Evolutionary conservation across 2,888 invertebrate genomes (phyloP).

Genomic region (Cephonodes hylas): DNA sequence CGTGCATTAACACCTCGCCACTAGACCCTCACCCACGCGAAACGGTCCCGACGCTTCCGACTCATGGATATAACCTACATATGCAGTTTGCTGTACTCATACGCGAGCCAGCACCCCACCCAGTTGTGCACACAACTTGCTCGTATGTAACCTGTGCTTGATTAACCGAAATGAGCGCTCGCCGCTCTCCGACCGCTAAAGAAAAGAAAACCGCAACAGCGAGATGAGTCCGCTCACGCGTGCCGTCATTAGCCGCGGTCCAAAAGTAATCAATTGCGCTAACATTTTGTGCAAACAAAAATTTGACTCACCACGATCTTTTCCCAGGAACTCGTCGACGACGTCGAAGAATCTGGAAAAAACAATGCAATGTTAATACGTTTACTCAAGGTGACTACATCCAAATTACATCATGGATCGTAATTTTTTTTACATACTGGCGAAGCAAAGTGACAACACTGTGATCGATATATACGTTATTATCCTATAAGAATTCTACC

Average conservation of each 20-base stretch:
- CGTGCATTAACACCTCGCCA: conserved; percentile 75
- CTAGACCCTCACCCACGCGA: conserved; percentile 66
- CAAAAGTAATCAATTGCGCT: conserved; percentile 52
- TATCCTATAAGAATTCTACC: too few relatives aligned
- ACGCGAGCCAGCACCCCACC: conserved; percentile 46
- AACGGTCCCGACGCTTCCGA: conserved; percentile 44
- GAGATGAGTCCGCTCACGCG: conserved; percentile 43
- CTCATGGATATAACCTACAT: conserved; percentile 64
- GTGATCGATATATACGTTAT: too few relatives aligned
- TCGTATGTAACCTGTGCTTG: conserved; percentile 48
- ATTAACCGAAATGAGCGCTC: conserved; percentile 41
- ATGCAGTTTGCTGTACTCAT: conserved; percentile 35
- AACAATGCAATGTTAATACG: conserved; percentile 35
- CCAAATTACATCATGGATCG: not conserved
- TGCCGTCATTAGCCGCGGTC: conserved; percentile 41
- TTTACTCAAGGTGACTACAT: not conserved
- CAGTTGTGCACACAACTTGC: conserved; percentile 46
- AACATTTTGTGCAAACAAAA: conserved; percentile 51
- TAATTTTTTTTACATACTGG: too few relatives aligned
- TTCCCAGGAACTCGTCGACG: conserved; percentile 65
- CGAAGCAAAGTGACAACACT: too few relatives aligned
- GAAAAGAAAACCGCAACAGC: conserved; percentile 53
- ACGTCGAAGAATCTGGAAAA: conserved; percentile 70
- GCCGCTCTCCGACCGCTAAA: conserved; percentile 48
- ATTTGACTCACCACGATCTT: conserved; percentile 63